Evolutionary conservation across 2,797 vertebrate genomes (phyloP).

Genomic region (Takifugu rubripes): DNA sequence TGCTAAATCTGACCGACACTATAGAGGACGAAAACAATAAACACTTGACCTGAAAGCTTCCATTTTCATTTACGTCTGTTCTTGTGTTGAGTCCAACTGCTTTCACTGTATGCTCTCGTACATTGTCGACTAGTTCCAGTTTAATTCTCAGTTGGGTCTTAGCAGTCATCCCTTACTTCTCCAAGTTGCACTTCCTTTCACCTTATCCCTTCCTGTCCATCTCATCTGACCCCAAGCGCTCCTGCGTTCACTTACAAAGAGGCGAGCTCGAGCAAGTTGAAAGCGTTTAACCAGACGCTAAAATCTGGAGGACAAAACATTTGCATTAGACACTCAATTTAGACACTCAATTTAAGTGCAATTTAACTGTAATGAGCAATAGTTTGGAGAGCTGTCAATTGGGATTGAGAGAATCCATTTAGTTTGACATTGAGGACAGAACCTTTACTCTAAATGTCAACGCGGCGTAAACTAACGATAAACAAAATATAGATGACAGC

Average conservation of each 20-base stretch:
- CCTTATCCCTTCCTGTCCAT: slow-evolving; percentile 8
- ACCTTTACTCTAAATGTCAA: background rate
- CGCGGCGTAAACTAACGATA: background rate
- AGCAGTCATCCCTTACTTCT: background rate
- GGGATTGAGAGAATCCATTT: too few relatives aligned
- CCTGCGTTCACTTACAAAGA: slow-evolving; percentile 10
- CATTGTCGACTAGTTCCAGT: background rate
- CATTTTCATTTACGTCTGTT: slow-evolving; percentile 19
- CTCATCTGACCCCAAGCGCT: slow-evolving; percentile 3
- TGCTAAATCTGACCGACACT: slow-evolving; percentile 29
- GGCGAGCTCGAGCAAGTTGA: too few relatives aligned
- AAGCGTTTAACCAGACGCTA: too few relatives aligned
- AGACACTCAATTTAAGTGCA: too few relatives aligned
- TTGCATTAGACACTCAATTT: too few relatives aligned
- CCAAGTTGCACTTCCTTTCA: slow-evolving; percentile 24
- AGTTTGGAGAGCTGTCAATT: too few relatives aligned
- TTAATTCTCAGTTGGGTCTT: background rate
- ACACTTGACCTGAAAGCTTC: slow-evolving; percentile 31
- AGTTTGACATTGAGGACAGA: too few relatives aligned
- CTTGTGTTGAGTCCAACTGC: too few relatives aligned
- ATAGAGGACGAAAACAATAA: slow-evolving; percentile 9
- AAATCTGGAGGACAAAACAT: background rate
- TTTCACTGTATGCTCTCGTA: too few relatives aligned
- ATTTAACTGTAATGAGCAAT: background rate
- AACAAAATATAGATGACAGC: slow-evolving; percentile 1